A percentile compares a stretch with the other conserved stretches of the same genome.
Evolutionary conservation across 2,113 vertebrate genomes (phyloP).

Genomic region (Cercocebus atys): DNA sequence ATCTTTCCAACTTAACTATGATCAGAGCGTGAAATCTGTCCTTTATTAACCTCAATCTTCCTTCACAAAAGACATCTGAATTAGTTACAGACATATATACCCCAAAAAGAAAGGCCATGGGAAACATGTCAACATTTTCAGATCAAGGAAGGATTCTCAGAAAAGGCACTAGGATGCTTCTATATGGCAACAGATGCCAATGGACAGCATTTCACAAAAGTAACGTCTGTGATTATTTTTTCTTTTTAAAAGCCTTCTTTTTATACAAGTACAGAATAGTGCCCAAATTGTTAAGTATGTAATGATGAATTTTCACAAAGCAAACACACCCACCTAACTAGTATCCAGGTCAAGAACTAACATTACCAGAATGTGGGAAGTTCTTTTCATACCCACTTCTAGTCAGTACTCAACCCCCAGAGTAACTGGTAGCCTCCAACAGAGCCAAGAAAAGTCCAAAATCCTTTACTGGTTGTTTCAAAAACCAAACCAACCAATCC

Average conservation of each 20-base stretch:
- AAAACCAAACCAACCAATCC: background rate
- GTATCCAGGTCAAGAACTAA: background rate
- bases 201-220: background rate
- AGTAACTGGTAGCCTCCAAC: background rate
- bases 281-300: background rate
- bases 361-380: background rate
- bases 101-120: background rate
- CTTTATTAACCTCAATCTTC: background rate
- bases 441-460: constrained; percentile 12
- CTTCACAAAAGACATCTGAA: constrained; percentile 13
- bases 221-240: background rate
- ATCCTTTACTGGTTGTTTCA: background rate
- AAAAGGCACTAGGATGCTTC: background rate
- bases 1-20: background rate
- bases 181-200: background rate
- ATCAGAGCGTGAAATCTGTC: background rate
- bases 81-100: background rate
- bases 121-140: background rate
- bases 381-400: background rate
- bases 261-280: background rate
- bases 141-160: background rate
- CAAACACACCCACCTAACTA: background rate
- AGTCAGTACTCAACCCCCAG: background rate
- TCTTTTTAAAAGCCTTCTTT: constrained; percentile 11
- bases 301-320: background rate